Base-by-base conservation (phyloP, 1,140 invertebrate genomes). In the Zaprionus taronus region DNA sequence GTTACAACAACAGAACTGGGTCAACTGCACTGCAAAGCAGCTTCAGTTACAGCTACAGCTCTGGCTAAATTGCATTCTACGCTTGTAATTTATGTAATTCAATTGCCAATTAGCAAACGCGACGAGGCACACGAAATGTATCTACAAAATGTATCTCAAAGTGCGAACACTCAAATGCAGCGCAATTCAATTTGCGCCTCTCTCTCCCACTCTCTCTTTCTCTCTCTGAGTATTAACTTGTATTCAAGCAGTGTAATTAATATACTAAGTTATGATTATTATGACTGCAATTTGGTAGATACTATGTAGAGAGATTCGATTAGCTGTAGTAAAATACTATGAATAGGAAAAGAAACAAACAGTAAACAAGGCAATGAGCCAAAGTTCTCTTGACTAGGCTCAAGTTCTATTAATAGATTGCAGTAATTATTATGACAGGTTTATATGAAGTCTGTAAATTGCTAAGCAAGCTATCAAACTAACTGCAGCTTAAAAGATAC, bases 21-120 rank as follows among this genome's bases (percentile, higher is more conserved):
- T 87, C 83, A 85, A 78, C 47, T 60, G 49, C 28, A 61, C 41
- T 66, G 75, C 61, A 75, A 68, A 68, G 69, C 26, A 58, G 58
- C 65, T 57, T 72, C 26, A 58, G 62, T 58, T 57, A 78, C 36
- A 17, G 9, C 38, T n/a, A n/a, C 38, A 41, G 38, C 38, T 41
- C 38, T 15, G 38, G 63, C 66, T 57, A 76, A 89, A 84, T 79
- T 78, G 56, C 51, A 83, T 86, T 77, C 62, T 34, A 36, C 65
- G 38, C 71, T 72, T 47, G 65, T 89, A 83, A 86, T 83, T 81
- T 72, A 82, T 82, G 76, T 70, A 86, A 83, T 80, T 72, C 77
- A 70, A 86, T 83, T 80, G 84, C 70, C 74, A 87, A 87, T 87
- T 87, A 89, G 73, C 72, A 58, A 64, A 31, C 31, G 17, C 41